These are phyloP conservation scores for Vulpes vulpes DNA, from an alignment of 2,113 vertebrate genomes.

Conservation along the genomic window DNA sequence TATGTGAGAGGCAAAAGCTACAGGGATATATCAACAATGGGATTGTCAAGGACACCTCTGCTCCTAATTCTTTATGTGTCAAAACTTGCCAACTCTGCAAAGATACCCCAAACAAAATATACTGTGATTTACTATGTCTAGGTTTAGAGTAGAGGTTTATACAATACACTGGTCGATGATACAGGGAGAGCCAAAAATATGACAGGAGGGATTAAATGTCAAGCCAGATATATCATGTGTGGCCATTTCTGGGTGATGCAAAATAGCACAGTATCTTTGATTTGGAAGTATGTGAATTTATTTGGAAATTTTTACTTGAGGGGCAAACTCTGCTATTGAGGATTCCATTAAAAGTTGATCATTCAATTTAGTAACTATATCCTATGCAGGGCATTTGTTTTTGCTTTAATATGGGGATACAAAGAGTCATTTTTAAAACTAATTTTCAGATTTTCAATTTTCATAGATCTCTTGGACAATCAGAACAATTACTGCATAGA, in stretches of 20 bases:
- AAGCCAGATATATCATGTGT: conserved; percentile 71
- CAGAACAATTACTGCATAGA: conserved; percentile 2
- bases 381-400: background rate
- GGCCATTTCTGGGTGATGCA: conserved; percentile 63
- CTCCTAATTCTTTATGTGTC: conserved; percentile 12
- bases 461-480: background rate
- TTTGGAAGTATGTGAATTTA: conserved; percentile 73
- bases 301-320: background rate
- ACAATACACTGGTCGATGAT: conserved; percentile 59
- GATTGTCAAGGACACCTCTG: background rate
- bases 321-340: background rate
- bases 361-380: background rate
- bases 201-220: conserved; percentile 72
- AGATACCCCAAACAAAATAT: conserved; percentile 53
- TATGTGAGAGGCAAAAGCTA: background rate
- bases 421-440: background rate
- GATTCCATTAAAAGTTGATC: background rate
- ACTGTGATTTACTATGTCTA: conserved; percentile 60
- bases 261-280: conserved; percentile 66
- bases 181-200: conserved; percentile 70
- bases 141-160: conserved; percentile 50
- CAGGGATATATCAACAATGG: background rate
- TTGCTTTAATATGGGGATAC: conserved; percentile 17
- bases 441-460: conserved; percentile 38
- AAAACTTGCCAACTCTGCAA: conserved; percentile 45